Evolutionary conservation across 2,113 vertebrate genomes (phyloP), one percentile per base, ranked within the genome.

Genomic region (Xenopus laevis): DNA sequence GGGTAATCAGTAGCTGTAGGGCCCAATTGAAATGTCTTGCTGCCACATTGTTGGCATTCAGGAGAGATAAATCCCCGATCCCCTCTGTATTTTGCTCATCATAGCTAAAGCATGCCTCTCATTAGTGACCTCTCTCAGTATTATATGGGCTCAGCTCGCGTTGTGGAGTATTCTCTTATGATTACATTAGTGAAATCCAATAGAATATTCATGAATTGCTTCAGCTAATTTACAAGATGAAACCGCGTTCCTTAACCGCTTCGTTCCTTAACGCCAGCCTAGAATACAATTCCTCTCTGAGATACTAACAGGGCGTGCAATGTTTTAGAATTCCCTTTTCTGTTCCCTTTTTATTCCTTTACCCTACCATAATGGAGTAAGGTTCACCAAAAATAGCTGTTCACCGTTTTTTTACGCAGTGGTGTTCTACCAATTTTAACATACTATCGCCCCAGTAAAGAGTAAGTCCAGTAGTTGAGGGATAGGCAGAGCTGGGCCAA

Each of bases 151-250:
- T 72, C 61, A 57, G 60, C 61, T 30, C 64, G 47, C 50, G n/a
- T 64, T 52, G 47, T 21, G 27, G 71, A 53, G 40, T 65, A 72
- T 53, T 61, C 50, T 64, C 61, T 46, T 60, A 18, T 40, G 71
- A 72, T 72, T 72, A 65, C 23, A 65, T 13, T 72, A 44, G 15
- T 72, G 71, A 65, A 55, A 65, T 72, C 21, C 47, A 18, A 67
- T 72, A 55, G 47, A 72, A 72, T 72, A 72, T 72, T 72, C 71
- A 72, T 53, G 50, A 72, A 62, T n/a, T 18, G 12, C 27, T 72
- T 57, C 71, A 40, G 61, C 46, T 65, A 21, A 27, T 60, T 21
- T 60, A 60, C 18, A 58, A 60, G 18, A 60, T 27, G 21, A 60
- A 23, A 60, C 55, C 33, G 1, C 33, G 33, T 40, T 40, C 6